Conservation (phyloP, 1,140 invertebrate genomes). For the Ptiloglossa arizonensis region DNA sequence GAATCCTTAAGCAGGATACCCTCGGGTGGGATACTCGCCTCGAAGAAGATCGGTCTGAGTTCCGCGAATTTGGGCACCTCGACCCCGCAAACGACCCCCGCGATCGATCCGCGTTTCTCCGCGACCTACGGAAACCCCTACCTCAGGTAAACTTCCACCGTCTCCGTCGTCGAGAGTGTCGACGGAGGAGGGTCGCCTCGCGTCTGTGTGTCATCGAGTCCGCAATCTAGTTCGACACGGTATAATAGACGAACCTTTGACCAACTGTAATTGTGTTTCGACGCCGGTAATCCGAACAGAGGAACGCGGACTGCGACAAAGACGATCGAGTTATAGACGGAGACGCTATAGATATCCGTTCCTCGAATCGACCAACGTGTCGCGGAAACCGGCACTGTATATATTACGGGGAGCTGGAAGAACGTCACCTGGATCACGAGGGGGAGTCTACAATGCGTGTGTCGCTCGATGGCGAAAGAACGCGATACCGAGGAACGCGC, state of each 20-base stretch:
- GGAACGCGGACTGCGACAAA: slow-evolving; percentile 12
- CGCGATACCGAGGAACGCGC: no score
- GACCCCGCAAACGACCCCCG: slow-evolving; percentile 82
- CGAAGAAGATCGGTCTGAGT: slow-evolving; percentile 84
- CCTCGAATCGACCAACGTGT: not conserved
- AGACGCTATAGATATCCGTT: slow-evolving; percentile 20
- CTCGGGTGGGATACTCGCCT: slow-evolving; percentile 79
- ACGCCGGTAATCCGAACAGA: slow-evolving; percentile 17
- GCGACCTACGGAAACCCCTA: slow-evolving; percentile 95
- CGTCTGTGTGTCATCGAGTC: slow-evolving; percentile 25
- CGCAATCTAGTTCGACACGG: slow-evolving; percentile 34
- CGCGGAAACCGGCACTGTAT: no score
- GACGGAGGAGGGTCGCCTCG: not conserved
- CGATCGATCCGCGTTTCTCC: slow-evolving; percentile 92
- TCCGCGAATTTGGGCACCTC: slow-evolving; percentile 81
- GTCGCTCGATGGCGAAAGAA: no score
- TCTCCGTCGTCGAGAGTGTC: slow-evolving; percentile 1
- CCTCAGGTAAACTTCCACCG: slow-evolving; percentile 82
- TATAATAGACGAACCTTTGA: slow-evolving; percentile 39
- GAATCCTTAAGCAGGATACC: slow-evolving; percentile 83
- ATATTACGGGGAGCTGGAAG: no score
- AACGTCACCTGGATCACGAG: no score
- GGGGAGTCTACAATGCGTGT: no score
- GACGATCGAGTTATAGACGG: slow-evolving; percentile 29
- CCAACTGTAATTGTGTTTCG: slow-evolving; percentile 45